These are phyloP conservation scores for Struthio camelus DNA, from an alignment of 2,113 vertebrate genomes.

Conservation along the genomic window DNA sequence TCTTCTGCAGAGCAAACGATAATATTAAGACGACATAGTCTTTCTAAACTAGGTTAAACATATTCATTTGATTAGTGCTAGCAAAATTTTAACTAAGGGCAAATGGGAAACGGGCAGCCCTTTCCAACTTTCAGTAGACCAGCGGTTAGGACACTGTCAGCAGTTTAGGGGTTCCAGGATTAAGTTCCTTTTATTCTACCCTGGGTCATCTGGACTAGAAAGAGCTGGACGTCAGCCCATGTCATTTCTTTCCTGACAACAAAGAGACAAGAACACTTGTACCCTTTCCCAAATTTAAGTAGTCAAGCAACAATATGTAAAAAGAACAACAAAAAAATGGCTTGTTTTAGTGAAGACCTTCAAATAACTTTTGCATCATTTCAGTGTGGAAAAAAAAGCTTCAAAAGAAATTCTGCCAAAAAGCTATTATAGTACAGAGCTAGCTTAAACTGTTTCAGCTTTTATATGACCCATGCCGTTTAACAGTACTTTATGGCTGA, in stretches of 20 bases:
- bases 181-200: not conserved
- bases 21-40: not conserved
- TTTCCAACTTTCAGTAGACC: not conserved
- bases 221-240: not conserved
- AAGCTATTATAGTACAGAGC: too few relatives aligned
- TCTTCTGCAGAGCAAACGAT: not conserved
- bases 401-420: too few relatives aligned
- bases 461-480: too few relatives aligned
- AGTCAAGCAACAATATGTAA: not conserved
- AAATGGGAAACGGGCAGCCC: not conserved
- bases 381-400: too few relatives aligned
- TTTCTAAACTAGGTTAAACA: not conserved
- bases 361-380: too few relatives aligned
- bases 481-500: too few relatives aligned
- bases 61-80: not conserved
- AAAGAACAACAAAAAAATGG: too few relatives aligned
- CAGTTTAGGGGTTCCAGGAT: not conserved
- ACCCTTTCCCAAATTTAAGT: not conserved
- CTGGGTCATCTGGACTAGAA: not conserved
- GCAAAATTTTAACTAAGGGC: not conserved
- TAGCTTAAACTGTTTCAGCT: too few relatives aligned
- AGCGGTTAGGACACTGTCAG: not conserved
- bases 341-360: too few relatives aligned
- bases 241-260: not conserved
- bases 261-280: not conserved